Conservation (phyloP, 2,888 invertebrate genomes). For the Pecten maximus region DNA sequence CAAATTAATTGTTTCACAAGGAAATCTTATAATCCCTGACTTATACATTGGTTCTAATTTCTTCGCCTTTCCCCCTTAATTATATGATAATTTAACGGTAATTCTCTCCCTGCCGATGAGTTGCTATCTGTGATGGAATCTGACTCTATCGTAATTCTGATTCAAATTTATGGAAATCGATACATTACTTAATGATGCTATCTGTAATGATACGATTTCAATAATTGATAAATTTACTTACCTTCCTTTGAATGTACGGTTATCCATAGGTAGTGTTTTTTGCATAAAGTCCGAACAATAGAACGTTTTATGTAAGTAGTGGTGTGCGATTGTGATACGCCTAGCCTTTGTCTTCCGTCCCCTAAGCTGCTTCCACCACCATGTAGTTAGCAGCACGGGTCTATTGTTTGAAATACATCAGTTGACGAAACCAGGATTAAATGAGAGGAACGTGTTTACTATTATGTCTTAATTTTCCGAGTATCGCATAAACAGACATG, state of each 20-base stretch:
- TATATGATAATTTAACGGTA: not conserved
- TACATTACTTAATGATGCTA: not conserved
- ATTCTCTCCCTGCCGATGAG: not conserved
- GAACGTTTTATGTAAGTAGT: constrained; percentile 6
- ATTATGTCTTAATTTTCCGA: constrained; percentile 1
- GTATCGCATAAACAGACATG: constrained; percentile 26
- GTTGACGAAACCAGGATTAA: constrained; percentile 35
- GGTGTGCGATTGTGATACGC: not conserved
- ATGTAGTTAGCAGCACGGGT: not conserved
- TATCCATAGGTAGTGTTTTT: not conserved
- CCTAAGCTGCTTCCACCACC: not conserved
- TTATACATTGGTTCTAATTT: too few species aligned
- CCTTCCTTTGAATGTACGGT: not conserved
- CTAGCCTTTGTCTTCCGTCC: not conserved
- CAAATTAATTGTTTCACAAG: too few species aligned
- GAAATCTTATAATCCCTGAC: too few species aligned
- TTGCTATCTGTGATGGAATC: not conserved
- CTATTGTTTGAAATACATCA: constrained; percentile 35
- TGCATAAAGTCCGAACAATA: not conserved
- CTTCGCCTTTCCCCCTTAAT: too few species aligned
- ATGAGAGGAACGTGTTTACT: constrained; percentile 24
- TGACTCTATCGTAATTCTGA: not conserved
- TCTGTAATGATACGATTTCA: not conserved
- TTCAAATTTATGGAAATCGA: not conserved
- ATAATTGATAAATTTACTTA: not conserved